Evolutionary conservation across 1,140 invertebrate species (phyloP).

Genomic region (Cephus cinctus): DNA sequence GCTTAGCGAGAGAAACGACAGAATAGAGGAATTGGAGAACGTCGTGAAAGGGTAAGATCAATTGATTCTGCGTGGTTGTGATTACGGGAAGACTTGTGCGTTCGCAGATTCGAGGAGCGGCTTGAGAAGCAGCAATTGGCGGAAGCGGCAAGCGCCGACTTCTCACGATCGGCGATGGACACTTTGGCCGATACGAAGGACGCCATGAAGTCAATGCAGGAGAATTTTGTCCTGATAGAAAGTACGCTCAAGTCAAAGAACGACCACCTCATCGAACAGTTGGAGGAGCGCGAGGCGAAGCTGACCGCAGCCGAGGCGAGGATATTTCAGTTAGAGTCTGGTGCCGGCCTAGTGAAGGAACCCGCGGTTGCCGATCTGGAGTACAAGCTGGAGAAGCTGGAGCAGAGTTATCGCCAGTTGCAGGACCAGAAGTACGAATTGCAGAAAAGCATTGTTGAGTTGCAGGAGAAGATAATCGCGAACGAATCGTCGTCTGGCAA

Average conservation of each 20-base stretch:
- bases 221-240: slow-evolving; percentile 60
- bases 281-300: slow-evolving; percentile 42
- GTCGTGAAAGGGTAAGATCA: slow-evolving; percentile 35
- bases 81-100: too few relatives aligned
- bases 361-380: slow-evolving; percentile 34
- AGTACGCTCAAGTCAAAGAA: slow-evolving; percentile 47
- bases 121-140: slow-evolving; percentile 37
- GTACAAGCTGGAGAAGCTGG: slow-evolving; percentile 37
- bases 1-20: slow-evolving; percentile 61
- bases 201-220: slow-evolving; percentile 62
- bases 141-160: slow-evolving; percentile 35
- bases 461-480: slow-evolving; percentile 39
- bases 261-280: slow-evolving; percentile 44
- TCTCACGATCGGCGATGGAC: slow-evolving; percentile 51
- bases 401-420: slow-evolving; percentile 35
- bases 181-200: slow-evolving; percentile 59
- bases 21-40: slow-evolving; percentile 47
- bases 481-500: slow-evolving; percentile 21
- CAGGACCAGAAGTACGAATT: slow-evolving; percentile 46
- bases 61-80: too few relatives aligned
- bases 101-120: slow-evolving; percentile 37
- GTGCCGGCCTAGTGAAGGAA: slow-evolving; percentile 28
- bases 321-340: slow-evolving; percentile 40
- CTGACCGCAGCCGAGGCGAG: slow-evolving; percentile 40
- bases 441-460: slow-evolving; percentile 40